phyloP scores from a whole-genome alignment of 2,888 invertebrate genomes.

The Nomada fucata region DNA sequence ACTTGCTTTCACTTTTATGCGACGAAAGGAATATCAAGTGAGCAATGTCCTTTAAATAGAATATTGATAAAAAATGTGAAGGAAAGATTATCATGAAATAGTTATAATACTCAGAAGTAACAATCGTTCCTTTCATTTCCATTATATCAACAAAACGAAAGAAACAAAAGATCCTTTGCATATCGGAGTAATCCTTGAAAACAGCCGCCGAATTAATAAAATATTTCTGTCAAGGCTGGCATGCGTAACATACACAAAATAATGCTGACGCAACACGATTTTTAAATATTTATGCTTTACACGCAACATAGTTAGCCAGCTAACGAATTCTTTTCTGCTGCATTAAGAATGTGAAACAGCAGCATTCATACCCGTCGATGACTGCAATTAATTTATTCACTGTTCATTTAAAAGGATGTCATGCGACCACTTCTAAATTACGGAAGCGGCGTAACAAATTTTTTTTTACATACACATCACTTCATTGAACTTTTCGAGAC shows the following conservation, averaged over 20 bases:
- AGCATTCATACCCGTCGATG: background rate
- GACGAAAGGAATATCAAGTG: too few relatives aligned
- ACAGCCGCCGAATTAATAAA: background rate
- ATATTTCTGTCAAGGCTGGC: constrained; percentile 8
- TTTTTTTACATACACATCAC: background rate
- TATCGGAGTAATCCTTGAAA: background rate
- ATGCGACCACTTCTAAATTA: background rate
- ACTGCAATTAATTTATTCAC: background rate
- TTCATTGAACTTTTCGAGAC: background rate
- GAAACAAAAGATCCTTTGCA: too few relatives aligned
- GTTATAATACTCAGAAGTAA: too few relatives aligned
- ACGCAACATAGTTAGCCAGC: background rate
- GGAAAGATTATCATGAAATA: too few relatives aligned
- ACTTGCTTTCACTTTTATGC: too few relatives aligned
- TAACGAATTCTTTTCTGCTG: background rate
- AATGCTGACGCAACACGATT: constrained; percentile 25
- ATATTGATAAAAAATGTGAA: too few relatives aligned
- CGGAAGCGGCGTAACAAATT: background rate
- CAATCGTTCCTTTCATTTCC: too few relatives aligned
- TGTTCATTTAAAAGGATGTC: background rate
- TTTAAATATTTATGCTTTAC: constrained; percentile 10
- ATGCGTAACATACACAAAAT: background rate
- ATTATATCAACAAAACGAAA: too few relatives aligned
- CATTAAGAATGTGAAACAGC: background rate
- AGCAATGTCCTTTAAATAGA: too few relatives aligned